Percentiles rank a stretch among this genome's conserved stretches.
phyloP scores from a whole-genome alignment of 1,140 invertebrate species.

The Chironomus tepperi region DNA sequence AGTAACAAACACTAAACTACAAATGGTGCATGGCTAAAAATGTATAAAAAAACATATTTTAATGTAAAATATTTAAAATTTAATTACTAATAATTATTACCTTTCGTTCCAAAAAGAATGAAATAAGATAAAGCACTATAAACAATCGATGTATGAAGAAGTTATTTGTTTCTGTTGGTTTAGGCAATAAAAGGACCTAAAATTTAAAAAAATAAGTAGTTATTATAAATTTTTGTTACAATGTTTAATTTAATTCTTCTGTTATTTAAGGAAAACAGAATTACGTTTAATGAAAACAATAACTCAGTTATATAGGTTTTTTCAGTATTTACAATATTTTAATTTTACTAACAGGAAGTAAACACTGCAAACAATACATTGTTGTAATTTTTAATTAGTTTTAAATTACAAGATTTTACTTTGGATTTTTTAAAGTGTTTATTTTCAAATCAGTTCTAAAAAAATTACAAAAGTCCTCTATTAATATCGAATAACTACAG shows the following conservation, averaged over 20 bases:
- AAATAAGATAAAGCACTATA: not conserved
- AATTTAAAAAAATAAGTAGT: no score
- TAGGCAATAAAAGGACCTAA: not conserved
- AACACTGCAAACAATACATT: slow-evolving; percentile 12
- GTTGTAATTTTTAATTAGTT: not conserved
- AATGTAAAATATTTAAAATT: no score
- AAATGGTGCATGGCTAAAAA: not conserved
- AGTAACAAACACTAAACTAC: not conserved
- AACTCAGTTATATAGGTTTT: no score
- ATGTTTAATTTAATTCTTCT: no score
- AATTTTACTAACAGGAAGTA: not conserved
- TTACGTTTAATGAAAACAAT: no score
- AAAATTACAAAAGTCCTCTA: no score
- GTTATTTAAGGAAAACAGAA: no score
- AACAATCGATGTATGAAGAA: slow-evolving; percentile 11
- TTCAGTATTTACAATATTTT: not conserved
- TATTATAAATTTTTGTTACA: no score
- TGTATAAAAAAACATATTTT: not conserved
- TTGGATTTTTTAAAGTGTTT: no score
- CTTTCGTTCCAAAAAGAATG: not conserved
- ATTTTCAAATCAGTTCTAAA: no score
- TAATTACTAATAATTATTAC: not conserved
- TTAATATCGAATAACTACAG: no score
- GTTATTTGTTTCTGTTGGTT: not conserved
- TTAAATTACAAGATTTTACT: no score